Evolutionary conservation across 2,797 vertebrate genomes (phyloP), one percentile per base, ranked within the genome.

Genomic region (Gambusia yucatana): DNA sequence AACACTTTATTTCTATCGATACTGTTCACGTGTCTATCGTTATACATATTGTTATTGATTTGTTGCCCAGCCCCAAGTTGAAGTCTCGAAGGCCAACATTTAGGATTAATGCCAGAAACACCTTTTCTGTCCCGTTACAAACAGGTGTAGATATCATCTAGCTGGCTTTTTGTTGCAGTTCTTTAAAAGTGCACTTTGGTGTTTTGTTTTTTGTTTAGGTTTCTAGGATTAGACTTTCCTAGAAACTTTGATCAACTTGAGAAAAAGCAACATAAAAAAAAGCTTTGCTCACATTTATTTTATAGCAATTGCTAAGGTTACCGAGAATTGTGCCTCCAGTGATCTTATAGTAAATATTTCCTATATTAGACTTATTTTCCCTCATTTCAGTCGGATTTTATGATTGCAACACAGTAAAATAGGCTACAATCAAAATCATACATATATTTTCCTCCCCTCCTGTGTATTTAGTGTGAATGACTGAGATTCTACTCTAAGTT

Each of bases 361-460:
- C 55, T 59, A 59, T 22, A 16, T 33, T 14, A 2, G 1, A 33
- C 50, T 16, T 17, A 28, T 33, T 61, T 61, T 61, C 57, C 13
- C 4, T 25, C 5, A 28, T 30, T 59, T 50, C 63, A 41, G 63
- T 22, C 17, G 22, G 36, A 67, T 6, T 43, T 69, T n/a, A 69
- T 69, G 36, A 43, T 2, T 25, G 20, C 65, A 43, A 69, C 9
- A 25, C 22, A 69, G 39, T 39, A 43, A 69, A 69, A 69, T 43
- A 25, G 72, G 72, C 33, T 63, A 5, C 82, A 82, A 83, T 78
- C 61, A 82, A 73, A 77, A 63, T 82, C 65, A 65, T n/a, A n/a
- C 74, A 65, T 78, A 50, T 82, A 55, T 71, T 25, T 71, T 20
- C 3, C 74, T 69, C 48, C 1, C 11, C 17, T 3, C 3, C 44